A percentile compares a stretch with the other conserved stretches of the same genome.
phyloP scores from a whole-genome alignment of 1,140 invertebrate genomes.

The Sipha flava region DNA sequence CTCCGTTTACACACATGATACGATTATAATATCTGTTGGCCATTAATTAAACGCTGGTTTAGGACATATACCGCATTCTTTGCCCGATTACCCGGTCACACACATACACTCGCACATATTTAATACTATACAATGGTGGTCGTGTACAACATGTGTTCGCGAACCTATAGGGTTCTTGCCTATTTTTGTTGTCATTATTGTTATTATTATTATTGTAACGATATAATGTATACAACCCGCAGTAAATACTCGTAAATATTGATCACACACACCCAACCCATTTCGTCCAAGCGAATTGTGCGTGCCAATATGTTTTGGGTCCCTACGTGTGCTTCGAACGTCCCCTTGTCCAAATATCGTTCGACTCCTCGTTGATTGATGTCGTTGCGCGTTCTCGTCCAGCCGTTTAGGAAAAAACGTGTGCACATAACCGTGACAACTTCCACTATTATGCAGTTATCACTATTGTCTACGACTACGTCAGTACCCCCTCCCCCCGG shows the following conservation, averaged over 20 bases:
- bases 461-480: too few species aligned
- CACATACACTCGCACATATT: too few species aligned
- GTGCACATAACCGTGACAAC: background rate
- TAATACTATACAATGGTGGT: too few species aligned
- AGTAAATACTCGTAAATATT: constrained; percentile 6
- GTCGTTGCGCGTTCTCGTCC: background rate
- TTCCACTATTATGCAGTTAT: too few species aligned
- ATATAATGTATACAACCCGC: background rate
- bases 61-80: too few species aligned
- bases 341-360: background rate
- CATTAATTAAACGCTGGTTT: background rate
- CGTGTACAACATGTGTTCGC: background rate
- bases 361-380: background rate
- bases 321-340: background rate
- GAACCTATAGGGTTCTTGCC: background rate
- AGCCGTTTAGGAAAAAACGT: background rate
- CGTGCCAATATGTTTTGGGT: background rate
- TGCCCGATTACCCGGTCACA: too few species aligned
- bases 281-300: background rate
- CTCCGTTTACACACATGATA: background rate
- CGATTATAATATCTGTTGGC: background rate
- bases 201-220: background rate
- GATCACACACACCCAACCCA: background rate
- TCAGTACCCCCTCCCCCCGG: too few species aligned
- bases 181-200: background rate